Base-by-base conservation (phyloP, 2,797 vertebrate species). In the Threskiornis aethiopicus region DNA sequence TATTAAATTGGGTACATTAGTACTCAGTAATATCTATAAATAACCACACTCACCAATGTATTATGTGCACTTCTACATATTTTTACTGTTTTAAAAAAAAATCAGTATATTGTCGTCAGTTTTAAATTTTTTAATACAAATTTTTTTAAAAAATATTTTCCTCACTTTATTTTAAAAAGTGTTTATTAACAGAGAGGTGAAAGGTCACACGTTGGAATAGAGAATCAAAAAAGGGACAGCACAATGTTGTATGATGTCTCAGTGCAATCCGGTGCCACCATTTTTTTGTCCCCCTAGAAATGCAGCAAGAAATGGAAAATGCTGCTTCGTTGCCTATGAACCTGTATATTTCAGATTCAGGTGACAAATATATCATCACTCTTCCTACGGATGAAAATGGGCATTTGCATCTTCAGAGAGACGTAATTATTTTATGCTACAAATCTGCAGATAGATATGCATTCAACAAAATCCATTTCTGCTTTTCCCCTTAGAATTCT, bases 161-260 rank as follows among this genome's bases (percentile, higher is more conserved):
- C 91, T 98, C 97, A 93, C 94, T 97, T 98, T 94, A 96, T 94
- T 98, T 97, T 84, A 97, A 97, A 98, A 97, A 98, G 33, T 94
- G 89, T 96, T 97, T 96, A 97, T 97, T 97, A 94, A 97, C 94
- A 95, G 97, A 96, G 67, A 96, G 87, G 83, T 78, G 93, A 92
- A 86, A 89, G 55, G 41, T 95, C 94, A 97, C 91, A 98, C 84
- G 97, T 16, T 84, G 67, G 69, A 88, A 96, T 37, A 93, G 52
- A 92, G 79, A 93, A 82, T 75, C 79, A 72, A 33, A 66, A 91
- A 91, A 89, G 58, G 71, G 47, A 96, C 70, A 95, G 42, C 58
- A 93, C 62, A 93, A 80, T 89, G 64, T 66, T 91, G 4, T 61
- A 72, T 85, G 76, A 96, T 9, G 1, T 66, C 66, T 89, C 72